Base-by-base conservation (phyloP, 2,888 invertebrate genomes). In the Norana najaformis region DNA sequence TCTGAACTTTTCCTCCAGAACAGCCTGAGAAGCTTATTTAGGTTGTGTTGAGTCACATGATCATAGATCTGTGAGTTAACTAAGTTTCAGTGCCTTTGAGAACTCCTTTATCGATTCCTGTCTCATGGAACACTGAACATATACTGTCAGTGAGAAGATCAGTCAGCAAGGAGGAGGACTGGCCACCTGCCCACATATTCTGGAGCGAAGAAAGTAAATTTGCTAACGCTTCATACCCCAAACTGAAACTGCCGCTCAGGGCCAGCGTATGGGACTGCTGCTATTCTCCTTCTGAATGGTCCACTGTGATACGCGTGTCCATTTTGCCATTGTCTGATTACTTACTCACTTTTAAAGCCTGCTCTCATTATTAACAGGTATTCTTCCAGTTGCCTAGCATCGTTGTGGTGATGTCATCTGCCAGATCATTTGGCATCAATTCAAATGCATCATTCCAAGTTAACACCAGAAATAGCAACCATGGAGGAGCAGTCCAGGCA, bases 401-500 rank as follows among this genome's bases (percentile, higher is more conserved):
- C 85, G 35, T n/a, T 18, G 53, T 18, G 85, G 37, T 37, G 37
- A 85, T 85, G 85, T 36, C 36, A 85, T 85, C 85, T 36, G 35
- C 85, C 34, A n/a, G 89, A 20, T 89, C 89, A 16, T 89, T 82
- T 38, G 89, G 89, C 30, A 82, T 89, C 16, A 13, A 89, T 39
- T 38, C 38, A n/a, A 38, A 82, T 8, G 89, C 89, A 38, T 82
- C 83, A 36, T 89, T 89, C 82, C 89, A 89, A 39, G 38, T 89
- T 20, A 85, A 85, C 93, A 95, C 96, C 2, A 95, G 95, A 90
- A 94, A 95, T 69, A 95, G 96, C 88, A 95, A 96, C 18, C 95
- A 94, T 34, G 98, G 97, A 93, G 98, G 97, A 69, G 93, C 97
- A 93, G 97, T 99, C 91, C 96, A 97, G 93, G 98, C 99, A 90